A percentile compares a stretch with the other conserved stretches of the same genome.
These are phyloP conservation scores for Halyomorpha halys DNA, from an alignment of 1,140 invertebrate genomes.

Conservation along the genomic window DNA sequence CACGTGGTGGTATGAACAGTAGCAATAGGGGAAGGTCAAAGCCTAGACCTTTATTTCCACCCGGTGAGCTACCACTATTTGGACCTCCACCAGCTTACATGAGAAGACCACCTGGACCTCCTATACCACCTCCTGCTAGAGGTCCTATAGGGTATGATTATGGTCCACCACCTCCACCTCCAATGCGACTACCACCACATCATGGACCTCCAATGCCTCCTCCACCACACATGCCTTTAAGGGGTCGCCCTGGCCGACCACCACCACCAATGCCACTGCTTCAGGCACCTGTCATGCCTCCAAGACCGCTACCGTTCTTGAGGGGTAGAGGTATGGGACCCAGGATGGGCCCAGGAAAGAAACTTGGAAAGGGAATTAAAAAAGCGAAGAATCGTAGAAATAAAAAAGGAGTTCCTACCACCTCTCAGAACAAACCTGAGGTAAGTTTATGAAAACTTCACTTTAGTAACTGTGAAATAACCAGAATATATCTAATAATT, in stretches of 20 bases:
- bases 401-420: neutral
- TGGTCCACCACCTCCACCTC: constrained; percentile 23
- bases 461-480: constrained; percentile 2
- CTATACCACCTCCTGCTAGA: constrained; percentile 14
- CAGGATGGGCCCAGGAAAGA: constrained; percentile 8
- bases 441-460: neutral
- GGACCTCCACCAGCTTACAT: constrained; percentile 22
- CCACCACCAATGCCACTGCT: constrained; percentile 21
- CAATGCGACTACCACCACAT: constrained; percentile 6
- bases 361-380: constrained; percentile 17
- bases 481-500: neutral
- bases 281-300: constrained; percentile 20
- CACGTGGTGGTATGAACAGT: neutral
- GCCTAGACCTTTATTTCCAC: constrained; percentile 23
- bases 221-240: constrained; percentile 1
- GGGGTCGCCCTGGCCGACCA: constrained; percentile 2
- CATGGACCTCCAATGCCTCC: constrained; percentile 20
- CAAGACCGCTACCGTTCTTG: constrained; percentile 19
- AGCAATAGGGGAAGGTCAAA: constrained; percentile 2
- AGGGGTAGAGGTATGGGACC: constrained; percentile 16
- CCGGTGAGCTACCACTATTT: constrained; percentile 23
- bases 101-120: constrained; percentile 21
- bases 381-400: constrained; percentile 20
- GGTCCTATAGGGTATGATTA: constrained; percentile 7
- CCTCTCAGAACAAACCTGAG: neutral